Conservation (phyloP, 2,113 vertebrate species). For the Tragelaphus imberbis region DNA sequence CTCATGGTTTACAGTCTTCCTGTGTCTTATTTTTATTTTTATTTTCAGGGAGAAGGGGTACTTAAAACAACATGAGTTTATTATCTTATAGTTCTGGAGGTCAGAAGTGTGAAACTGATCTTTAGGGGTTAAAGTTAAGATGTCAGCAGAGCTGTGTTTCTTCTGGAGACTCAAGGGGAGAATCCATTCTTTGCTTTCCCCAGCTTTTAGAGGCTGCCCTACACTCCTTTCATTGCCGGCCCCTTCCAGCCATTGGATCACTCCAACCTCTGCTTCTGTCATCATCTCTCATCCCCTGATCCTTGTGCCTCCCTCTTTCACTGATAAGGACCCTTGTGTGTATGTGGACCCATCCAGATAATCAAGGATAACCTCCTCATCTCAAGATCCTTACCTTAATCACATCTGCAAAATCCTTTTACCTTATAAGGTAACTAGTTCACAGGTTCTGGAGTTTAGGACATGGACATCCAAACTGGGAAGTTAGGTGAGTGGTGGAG, state of each 20-base stretch:
- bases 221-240: not conserved
- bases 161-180: not conserved
- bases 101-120: not conserved
- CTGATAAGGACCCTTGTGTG: not conserved
- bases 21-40: not conserved
- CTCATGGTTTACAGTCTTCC: not conserved
- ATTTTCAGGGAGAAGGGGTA: not conserved
- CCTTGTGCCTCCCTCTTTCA: not conserved
- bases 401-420: not conserved
- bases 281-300: not conserved
- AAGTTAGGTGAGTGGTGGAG: not conserved
- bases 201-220: not conserved
- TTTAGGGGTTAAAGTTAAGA: not conserved
- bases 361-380: not conserved
- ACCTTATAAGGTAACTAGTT: not conserved
- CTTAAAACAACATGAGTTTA: not conserved
- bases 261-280: not conserved
- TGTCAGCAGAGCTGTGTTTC: not conserved
- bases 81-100: not conserved
- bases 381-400: not conserved
- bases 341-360: not conserved
- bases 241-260: not conserved
- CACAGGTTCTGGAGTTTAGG: not conserved
- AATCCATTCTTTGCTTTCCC: not conserved
- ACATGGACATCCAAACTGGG: too few species aligned